A percentile compares a stretch with the other conserved stretches of the same genome.
phyloP scores from a whole-genome alignment of 1,140 invertebrate species.

The Pogonus chalceus region DNA sequence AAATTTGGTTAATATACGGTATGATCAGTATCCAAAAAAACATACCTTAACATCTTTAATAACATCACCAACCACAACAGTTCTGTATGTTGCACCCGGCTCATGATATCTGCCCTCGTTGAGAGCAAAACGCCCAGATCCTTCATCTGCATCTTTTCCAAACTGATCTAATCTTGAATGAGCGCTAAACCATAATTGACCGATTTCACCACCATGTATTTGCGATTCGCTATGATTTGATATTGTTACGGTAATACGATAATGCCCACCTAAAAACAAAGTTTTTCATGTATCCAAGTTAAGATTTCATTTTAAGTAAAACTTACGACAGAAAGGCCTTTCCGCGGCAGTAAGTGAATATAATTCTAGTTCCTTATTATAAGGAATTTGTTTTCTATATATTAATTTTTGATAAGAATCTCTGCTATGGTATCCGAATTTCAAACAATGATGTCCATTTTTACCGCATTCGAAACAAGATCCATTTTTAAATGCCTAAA shows the following conservation, averaged over 20 bases:
- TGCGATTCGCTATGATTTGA: conserved; percentile 60
- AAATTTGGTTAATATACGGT: background rate
- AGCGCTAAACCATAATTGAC: conserved; percentile 54
- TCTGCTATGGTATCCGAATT: conserved; percentile 54
- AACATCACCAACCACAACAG: conserved; percentile 54
- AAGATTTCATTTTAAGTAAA: conserved; percentile 11
- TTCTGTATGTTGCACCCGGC: conserved; percentile 58
- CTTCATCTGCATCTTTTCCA: conserved; percentile 27
- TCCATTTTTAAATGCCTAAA: conserved; percentile 56
- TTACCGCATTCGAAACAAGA: conserved; percentile 62
- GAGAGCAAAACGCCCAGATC: conserved; percentile 20
- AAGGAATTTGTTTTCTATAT: conserved; percentile 30
- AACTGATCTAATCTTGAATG: conserved; percentile 37
- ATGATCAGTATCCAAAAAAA: background rate
- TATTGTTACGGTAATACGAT: conserved; percentile 60
- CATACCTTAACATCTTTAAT: conserved; percentile 45
- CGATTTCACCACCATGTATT: conserved; percentile 67
- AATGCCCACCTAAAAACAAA: conserved; percentile 54
- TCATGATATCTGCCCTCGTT: conserved; percentile 46
- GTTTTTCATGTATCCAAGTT: conserved; percentile 8
- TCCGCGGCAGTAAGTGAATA: conserved; percentile 58
- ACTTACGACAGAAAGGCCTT: conserved; percentile 70
- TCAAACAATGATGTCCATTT: conserved; percentile 52
- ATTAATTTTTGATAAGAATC: conserved; percentile 40
- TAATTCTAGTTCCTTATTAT: conserved; percentile 46